Conservation (phyloP, 2,888 invertebrate species). For the Dastarcus helophoroides region DNA sequence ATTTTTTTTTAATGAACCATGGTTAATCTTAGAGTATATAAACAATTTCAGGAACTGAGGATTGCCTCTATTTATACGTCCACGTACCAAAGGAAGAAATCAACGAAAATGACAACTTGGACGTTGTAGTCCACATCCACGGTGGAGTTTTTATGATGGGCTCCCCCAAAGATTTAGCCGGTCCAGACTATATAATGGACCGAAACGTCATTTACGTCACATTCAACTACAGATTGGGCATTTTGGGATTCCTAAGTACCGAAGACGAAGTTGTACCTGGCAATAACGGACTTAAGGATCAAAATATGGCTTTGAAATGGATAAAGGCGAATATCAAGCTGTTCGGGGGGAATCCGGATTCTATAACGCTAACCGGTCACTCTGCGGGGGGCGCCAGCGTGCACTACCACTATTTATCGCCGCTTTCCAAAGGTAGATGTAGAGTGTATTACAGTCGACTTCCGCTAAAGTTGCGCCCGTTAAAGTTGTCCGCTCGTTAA, state of each 20-base stretch:
- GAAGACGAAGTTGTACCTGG: slow-evolving; percentile 31
- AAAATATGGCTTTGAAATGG: slow-evolving; percentile 30
- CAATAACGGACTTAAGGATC: slow-evolving; percentile 34
- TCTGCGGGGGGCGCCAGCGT: slow-evolving; percentile 34
- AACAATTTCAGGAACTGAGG: slow-evolving; percentile 45
- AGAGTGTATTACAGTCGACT: too few species aligned
- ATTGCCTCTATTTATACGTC: slow-evolving; percentile 54
- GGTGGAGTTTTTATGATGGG: slow-evolving; percentile 40
- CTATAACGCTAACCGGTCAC: slow-evolving; percentile 30
- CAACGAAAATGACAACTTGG: slow-evolving; percentile 29
- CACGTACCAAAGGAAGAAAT: slow-evolving; percentile 43
- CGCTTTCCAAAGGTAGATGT: slow-evolving; percentile 23
- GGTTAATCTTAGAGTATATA: background rate
- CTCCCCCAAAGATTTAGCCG: slow-evolving; percentile 34
- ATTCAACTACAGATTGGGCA: slow-evolving; percentile 29
- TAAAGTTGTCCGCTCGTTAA: too few species aligned
- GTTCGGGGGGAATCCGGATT: slow-evolving; percentile 33
- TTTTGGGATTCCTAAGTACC: slow-evolving; percentile 31
- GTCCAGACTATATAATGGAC: slow-evolving; percentile 34
- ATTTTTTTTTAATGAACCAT: background rate
- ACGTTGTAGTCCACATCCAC: slow-evolving; percentile 39
- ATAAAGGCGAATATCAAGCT: slow-evolving; percentile 28
- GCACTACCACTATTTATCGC: slow-evolving; percentile 32
- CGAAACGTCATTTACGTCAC: slow-evolving; percentile 29
- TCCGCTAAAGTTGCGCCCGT: too few species aligned